Base-by-base conservation (phyloP, 2,888 invertebrate species). In the Melanostoma scalare region DNA sequence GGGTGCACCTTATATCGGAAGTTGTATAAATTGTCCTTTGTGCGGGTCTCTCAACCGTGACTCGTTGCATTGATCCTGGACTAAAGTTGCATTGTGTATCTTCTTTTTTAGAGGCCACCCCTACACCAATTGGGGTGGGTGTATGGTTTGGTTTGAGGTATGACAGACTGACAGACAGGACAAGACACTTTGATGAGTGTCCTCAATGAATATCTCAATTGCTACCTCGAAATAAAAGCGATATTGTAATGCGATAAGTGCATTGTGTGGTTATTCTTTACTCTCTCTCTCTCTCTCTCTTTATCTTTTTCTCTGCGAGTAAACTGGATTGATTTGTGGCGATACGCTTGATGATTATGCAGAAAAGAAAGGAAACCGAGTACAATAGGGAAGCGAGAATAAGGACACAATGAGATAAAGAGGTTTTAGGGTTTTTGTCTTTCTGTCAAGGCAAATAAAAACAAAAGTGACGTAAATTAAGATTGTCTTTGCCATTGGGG, bases 171-270 rank as follows among this genome's bases (percentile, higher is more conserved):
- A 61, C 44, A 20, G 31, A 52, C 61, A 69, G 36, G 52, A 63
- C 63, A 65, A 77, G 63, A 38, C 63, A 67, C 20, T 50, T 50
- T 60, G 20, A 67, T 50, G 60, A 65, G 73, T 42, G 61, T 79
- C 56, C 74, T 74, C 52, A 36, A 67, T 61, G 67, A 72, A 55
- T 76, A 61, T 74, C 50, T 75, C 67, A 60, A 76, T 81, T 67
- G 46, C 52, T 68, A 38, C 56, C 44, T 30, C 46, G 50, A 58
- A 63, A 30, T 20, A 58, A 48, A 53, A 73, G 72, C 48, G 84
- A 78, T 75, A 75, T 67, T 75, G 79, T 79, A 79, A 79, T 74
- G 67, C 75, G 79, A 84, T 79, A 84, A 84, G 84, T 79, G 84
- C 84, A 84, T 84, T 79, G 71, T 84, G 79, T 71, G 84, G 74